Evolutionary conservation across 2,888 invertebrate genomes (phyloP).

Genomic region (Iphiclides podalirius): DNA sequence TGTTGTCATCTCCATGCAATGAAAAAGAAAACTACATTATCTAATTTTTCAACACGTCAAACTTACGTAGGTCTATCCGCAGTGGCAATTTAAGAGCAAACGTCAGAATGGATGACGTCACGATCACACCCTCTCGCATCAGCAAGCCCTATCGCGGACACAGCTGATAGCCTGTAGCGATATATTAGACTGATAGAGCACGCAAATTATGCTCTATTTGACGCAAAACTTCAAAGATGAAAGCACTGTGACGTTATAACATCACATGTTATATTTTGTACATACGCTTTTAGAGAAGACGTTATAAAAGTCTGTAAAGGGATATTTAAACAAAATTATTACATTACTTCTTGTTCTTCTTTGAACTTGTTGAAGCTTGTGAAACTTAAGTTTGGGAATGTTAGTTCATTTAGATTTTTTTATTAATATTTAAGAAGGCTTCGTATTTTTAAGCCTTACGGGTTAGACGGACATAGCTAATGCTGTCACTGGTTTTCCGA

Average conservation of each 20-base stretch:
- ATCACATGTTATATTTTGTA: not conserved
- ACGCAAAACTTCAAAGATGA: constrained; percentile 4
- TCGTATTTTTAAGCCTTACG: too few species aligned
- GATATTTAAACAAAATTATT: too few species aligned
- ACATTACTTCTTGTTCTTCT: too few species aligned
- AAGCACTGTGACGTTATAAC: not conserved
- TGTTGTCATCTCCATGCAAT: too few species aligned
- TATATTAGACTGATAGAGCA: constrained; percentile 15
- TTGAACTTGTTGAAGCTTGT: too few species aligned
- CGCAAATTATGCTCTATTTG: constrained; percentile 15
- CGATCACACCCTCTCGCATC: constrained; percentile 40
- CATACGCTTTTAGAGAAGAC: too few species aligned
- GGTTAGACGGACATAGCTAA: too few species aligned
- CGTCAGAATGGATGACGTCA: constrained; percentile 51
- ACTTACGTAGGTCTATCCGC: constrained; percentile 2
- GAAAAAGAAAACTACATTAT: not conserved
- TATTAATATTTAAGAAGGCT: too few species aligned
- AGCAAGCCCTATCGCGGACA: constrained; percentile 25
- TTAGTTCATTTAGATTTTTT: too few species aligned
- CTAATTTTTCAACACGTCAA: constrained; percentile 6
- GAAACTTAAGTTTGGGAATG: too few species aligned
- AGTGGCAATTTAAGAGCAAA: constrained; percentile 7
- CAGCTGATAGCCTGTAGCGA: constrained; percentile 18
- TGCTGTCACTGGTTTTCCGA: too few species aligned
- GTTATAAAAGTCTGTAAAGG: too few species aligned